A percentile compares a stretch with the other conserved stretches of the same genome.
Evolutionary conservation across 2,888 invertebrate species (phyloP).

Genomic region (Vannuccia rotundouncinata): DNA sequence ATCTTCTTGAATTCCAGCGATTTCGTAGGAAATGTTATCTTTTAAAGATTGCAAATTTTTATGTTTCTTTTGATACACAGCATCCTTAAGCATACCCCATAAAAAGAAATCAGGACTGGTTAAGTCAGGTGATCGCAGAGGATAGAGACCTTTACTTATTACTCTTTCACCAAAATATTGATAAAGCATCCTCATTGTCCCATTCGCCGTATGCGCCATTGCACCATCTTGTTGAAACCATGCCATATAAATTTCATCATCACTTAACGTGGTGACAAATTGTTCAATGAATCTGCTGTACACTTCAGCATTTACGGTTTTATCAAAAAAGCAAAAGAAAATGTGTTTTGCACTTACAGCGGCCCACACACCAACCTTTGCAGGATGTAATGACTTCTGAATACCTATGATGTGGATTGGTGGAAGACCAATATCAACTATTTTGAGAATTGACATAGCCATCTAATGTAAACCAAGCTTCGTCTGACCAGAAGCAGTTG

Average conservation of each 20-base stretch:
- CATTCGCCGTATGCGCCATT: constrained; percentile 17
- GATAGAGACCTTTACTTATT: constrained; percentile 19
- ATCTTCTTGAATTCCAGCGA: constrained; percentile 24
- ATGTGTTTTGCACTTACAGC: constrained; percentile 9
- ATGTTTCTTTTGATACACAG: not conserved
- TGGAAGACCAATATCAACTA: not conserved
- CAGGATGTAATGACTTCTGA: not conserved
- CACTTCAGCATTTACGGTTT: constrained; percentile 24
- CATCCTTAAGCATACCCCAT: not conserved
- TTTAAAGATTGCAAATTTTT: constrained; percentile 21
- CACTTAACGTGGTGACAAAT: constrained; percentile 23
- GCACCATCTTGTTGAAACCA: constrained; percentile 22
- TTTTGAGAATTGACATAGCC: not conserved
- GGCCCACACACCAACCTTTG: not conserved
- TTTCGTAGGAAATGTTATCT: constrained; percentile 26
- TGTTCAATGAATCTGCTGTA: constrained; percentile 26
- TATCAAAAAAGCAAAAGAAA: constrained; percentile 24
- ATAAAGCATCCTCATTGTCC: constrained; percentile 23
- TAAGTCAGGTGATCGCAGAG: constrained; percentile 1
- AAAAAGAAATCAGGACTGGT: not conserved
- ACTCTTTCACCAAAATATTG: constrained; percentile 22
- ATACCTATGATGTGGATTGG: not conserved
- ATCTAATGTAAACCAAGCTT: not conserved
- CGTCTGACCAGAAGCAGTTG: not conserved
- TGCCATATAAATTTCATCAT: constrained; percentile 10